Conservation (phyloP, 2,888 invertebrate species). For the Hemithea aestivaria region DNA sequence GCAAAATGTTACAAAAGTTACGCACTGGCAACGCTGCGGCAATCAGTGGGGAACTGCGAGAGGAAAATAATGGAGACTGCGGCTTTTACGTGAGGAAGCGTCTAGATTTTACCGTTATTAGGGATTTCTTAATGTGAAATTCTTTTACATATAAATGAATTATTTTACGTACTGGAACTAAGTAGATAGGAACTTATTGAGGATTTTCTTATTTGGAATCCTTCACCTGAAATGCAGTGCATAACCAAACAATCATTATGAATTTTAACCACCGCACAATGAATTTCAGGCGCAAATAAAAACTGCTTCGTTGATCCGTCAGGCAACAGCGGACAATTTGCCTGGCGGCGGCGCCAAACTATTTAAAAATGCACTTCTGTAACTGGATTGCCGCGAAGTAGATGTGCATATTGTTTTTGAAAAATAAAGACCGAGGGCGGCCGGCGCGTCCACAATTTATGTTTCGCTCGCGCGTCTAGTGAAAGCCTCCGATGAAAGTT, state of each 20-base stretch:
- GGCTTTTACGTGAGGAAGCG: not conserved
- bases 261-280: too few relatives aligned
- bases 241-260: too few relatives aligned
- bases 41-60: constrained; percentile 15
- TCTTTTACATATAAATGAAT: too few relatives aligned
- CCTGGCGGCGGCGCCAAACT: constrained; percentile 5
- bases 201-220: too few relatives aligned
- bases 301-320: too few relatives aligned
- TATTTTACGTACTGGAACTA: too few relatives aligned
- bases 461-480: constrained; percentile 67
- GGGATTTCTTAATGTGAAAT: constrained; percentile 1
- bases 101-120: constrained; percentile 3
- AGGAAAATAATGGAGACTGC: constrained; percentile 16
- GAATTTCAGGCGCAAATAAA: too few relatives aligned
- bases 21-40: too few relatives aligned
- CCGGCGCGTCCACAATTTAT: constrained; percentile 48
- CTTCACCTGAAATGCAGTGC: too few relatives aligned
- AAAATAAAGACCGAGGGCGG: constrained; percentile 22
- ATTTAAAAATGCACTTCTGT: constrained; percentile 16
- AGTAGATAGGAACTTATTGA: too few relatives aligned
- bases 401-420: constrained; percentile 26
- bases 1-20: too few relatives aligned
- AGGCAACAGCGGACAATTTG: constrained; percentile 9
- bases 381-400: constrained; percentile 17
- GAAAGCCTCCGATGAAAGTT: constrained; percentile 71